Percentiles rank a stretch among this genome's conserved stretches.
phyloP scores from a whole-genome alignment of 2,888 invertebrate genomes.

The Dynastes hyllus region DNA sequence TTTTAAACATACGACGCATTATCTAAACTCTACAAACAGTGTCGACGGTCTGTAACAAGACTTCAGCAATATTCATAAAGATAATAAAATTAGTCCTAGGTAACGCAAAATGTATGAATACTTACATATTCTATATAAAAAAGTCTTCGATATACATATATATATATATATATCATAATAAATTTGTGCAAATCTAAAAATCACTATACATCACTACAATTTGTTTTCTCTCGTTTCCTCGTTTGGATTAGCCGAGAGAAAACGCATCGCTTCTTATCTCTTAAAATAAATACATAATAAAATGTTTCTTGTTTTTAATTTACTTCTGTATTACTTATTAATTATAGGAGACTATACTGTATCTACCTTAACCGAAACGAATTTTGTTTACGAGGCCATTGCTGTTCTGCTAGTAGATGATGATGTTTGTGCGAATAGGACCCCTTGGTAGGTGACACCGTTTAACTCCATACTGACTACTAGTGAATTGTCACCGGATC shows the following conservation, averaged over 20 bases:
- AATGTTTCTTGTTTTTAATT: not conserved
- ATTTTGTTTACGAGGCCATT: slow-evolving; percentile 63
- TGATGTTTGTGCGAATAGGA: slow-evolving; percentile 82
- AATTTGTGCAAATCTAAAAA: slow-evolving; percentile 48
- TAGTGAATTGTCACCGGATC: slow-evolving; percentile 89
- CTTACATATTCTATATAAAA: slow-evolving; percentile 38
- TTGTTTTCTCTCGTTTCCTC: not conserved
- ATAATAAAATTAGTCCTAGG: slow-evolving; percentile 26
- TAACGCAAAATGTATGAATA: slow-evolving; percentile 16
- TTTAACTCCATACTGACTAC: slow-evolving; percentile 97
- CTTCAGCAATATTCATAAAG: slow-evolving; percentile 5
- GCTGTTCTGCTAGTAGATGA: slow-evolving; percentile 64
- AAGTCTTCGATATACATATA: slow-evolving; percentile 45
- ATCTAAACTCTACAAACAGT: not conserved
- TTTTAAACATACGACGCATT: not conserved
- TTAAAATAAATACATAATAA: slow-evolving; percentile 34
- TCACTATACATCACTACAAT: slow-evolving; percentile 48
- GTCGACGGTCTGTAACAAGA: not conserved
- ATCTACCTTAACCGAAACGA: slow-evolving; percentile 10
- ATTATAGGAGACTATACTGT: slow-evolving; percentile 25
- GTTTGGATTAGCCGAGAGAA: not conserved
- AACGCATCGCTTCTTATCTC: not conserved
- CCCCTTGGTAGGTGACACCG: slow-evolving; percentile 96
- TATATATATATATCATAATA: slow-evolving; percentile 28
- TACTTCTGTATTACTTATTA: not conserved